Evolutionary conservation across 1,140 invertebrate species (phyloP).

Genomic region (Drosophila teissieri): DNA sequence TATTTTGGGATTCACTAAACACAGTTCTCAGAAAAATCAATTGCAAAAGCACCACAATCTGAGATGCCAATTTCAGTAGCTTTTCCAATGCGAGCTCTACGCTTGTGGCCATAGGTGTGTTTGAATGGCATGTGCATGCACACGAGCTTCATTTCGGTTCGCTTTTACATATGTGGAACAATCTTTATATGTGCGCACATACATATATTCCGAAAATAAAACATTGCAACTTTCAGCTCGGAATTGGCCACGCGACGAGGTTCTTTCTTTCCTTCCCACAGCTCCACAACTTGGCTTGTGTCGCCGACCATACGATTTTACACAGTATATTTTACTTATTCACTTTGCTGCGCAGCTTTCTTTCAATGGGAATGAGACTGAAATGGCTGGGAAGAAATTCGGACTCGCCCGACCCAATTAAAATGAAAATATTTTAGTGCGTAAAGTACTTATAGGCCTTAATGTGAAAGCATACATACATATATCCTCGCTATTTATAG

Average conservation of each 20-base stretch:
- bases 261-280: constrained; percentile 15
- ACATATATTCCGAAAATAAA: constrained; percentile 71
- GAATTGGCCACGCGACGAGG: constrained; percentile 48
- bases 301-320: constrained; percentile 26
- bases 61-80: not conserved
- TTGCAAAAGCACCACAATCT: not conserved
- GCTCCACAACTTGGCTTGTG: constrained; percentile 7
- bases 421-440: constrained; percentile 23
- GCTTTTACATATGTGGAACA: constrained; percentile 40
- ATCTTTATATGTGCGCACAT: constrained; percentile 19
- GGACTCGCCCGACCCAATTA: constrained; percentile 44
- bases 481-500: too few species aligned
- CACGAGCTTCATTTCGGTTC: constrained; percentile 22
- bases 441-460: not conserved
- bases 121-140: not conserved
- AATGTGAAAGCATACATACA: too few species aligned
- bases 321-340: constrained; percentile 24
- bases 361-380: not conserved
- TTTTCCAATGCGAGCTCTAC: not conserved
- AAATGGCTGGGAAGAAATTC: too few species aligned
- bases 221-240: constrained; percentile 66
- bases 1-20: too few species aligned
- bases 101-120: not conserved
- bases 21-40: not conserved
- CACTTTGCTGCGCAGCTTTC: not conserved